phyloP scores from a whole-genome alignment of 2,888 invertebrate genomes.

The Eupithecia inturbata region DNA sequence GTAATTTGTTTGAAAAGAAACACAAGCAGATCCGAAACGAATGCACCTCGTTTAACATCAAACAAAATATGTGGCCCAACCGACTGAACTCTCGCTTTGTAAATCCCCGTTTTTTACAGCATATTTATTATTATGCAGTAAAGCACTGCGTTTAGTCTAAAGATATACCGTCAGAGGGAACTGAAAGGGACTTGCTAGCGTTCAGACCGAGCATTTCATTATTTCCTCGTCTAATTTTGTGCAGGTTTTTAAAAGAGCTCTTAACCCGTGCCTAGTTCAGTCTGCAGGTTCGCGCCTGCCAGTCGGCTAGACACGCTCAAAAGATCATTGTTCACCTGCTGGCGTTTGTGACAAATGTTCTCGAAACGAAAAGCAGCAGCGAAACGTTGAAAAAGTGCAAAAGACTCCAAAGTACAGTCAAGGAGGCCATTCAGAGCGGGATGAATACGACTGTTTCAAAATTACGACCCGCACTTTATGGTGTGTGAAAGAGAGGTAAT shows the following conservation, averaged over 20 bases:
- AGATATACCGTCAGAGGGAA: constrained; percentile 40
- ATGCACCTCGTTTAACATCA: constrained; percentile 22
- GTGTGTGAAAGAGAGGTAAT: constrained; percentile 59
- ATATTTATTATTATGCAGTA: constrained; percentile 38
- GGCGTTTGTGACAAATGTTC: constrained; percentile 65
- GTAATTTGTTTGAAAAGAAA: constrained; percentile 7
- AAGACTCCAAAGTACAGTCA: constrained; percentile 47
- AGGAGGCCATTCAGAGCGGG: constrained; percentile 61
- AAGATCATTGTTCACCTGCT: constrained; percentile 71
- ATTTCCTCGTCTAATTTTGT: constrained; percentile 63
- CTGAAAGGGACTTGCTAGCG: constrained; percentile 40
- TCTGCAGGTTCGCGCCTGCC: constrained; percentile 44
- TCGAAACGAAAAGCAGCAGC: constrained; percentile 53
- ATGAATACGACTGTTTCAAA: constrained; percentile 65
- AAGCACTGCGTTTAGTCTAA: constrained; percentile 40
- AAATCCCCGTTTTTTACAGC: constrained; percentile 33
- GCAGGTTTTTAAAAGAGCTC: constrained; percentile 60
- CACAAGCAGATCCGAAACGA: constrained; percentile 5
- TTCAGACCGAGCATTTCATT: constrained; percentile 47
- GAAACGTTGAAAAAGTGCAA: constrained; percentile 55
- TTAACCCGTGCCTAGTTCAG: constrained; percentile 56
- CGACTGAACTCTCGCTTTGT: constrained; percentile 29
- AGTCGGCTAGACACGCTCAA: constrained; percentile 63
- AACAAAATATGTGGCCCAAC: constrained; percentile 30
- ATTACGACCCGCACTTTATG: constrained; percentile 64